Percentiles rank a stretch among this genome's conserved stretches.
Conservation (phyloP, 2,888 invertebrate genomes). For the Lordiphosa andalusiaca region DNA sequence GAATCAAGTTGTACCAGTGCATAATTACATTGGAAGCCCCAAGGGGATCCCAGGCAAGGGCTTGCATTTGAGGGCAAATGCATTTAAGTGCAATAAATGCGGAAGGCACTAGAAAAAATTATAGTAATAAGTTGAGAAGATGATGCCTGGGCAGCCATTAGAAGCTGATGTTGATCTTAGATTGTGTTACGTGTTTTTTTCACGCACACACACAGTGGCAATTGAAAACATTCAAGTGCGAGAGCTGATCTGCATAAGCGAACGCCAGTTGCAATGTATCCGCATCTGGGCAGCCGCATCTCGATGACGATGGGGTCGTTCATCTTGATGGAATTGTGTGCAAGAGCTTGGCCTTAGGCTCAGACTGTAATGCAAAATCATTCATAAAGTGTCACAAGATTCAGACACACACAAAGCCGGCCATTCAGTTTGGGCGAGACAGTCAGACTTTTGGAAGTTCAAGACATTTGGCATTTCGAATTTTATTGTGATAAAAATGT, state of each 20-base stretch:
- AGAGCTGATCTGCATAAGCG: constrained; percentile 56
- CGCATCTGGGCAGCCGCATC: constrained; percentile 47
- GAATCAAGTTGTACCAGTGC: constrained; percentile 40
- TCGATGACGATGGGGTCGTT: constrained; percentile 57
- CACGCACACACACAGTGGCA: constrained; percentile 30
- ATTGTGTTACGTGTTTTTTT: constrained; percentile 30
- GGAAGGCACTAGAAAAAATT: constrained; percentile 29
- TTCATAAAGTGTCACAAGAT: not conserved
- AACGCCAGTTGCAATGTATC: constrained; percentile 45
- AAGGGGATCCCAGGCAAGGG: constrained; percentile 37
- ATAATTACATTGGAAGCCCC: constrained; percentile 55
- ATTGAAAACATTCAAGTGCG: constrained; percentile 72
- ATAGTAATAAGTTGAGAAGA: constrained; percentile 35
- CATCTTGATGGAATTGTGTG: constrained; percentile 52
- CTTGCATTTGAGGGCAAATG: constrained; percentile 44
- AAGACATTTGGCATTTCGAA: too few species aligned
- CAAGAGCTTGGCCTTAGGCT: constrained; percentile 38
- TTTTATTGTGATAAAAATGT: too few species aligned
- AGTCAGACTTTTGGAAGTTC: too few species aligned
- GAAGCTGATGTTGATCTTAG: constrained; percentile 38
- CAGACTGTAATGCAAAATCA: constrained; percentile 33
- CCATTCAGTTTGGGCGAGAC: too few species aligned
- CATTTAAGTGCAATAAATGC: constrained; percentile 57
- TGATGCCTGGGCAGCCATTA: constrained; percentile 28
- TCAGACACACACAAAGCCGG: too few species aligned